These are phyloP conservation scores for Habrosyne pyritoides DNA, from an alignment of 2,888 invertebrate genomes.

Conservation along the genomic window DNA sequence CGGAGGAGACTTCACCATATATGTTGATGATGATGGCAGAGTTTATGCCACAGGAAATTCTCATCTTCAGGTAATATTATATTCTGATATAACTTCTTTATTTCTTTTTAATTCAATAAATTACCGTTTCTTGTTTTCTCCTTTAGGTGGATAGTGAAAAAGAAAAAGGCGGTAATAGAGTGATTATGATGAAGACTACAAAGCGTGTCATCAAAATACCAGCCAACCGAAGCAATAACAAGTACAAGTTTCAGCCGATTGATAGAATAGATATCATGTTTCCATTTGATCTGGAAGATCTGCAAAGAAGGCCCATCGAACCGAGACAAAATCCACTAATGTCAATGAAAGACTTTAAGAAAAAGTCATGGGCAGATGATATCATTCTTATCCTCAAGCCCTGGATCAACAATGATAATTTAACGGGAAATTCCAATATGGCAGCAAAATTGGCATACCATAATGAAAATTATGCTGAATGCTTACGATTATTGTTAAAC, in stretches of 20 bases:
- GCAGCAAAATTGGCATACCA: constrained; percentile 72
- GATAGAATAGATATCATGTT: constrained; percentile 73
- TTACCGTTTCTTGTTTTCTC: constrained; percentile 22
- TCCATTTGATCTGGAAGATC: constrained; percentile 61
- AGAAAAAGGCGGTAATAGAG: constrained; percentile 82
- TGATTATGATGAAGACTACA: constrained; percentile 88
- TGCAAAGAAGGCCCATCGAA: constrained; percentile 58
- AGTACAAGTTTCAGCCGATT: constrained; percentile 68
- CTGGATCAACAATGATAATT: constrained; percentile 61
- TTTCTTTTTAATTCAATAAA: background rate
- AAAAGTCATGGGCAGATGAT: constrained; percentile 70
- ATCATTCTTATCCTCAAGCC: constrained; percentile 61
- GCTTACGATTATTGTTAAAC: constrained; percentile 58
- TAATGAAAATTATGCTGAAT: constrained; percentile 60
- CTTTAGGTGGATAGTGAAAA: constrained; percentile 84
- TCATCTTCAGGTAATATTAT: constrained; percentile 54
- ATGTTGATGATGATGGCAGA: constrained; percentile 85
- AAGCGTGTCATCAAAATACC: constrained; percentile 89
- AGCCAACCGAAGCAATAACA: constrained; percentile 62
- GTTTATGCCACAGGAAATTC: constrained; percentile 91
- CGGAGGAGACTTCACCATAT: constrained; percentile 91
- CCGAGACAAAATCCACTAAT: constrained; percentile 57
- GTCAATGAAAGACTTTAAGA: constrained; percentile 62
- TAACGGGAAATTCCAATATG: constrained; percentile 63
- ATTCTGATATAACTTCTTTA: background rate